Evolutionary conservation across 2,888 invertebrate species (phyloP).

Genomic region (Orchestes rusci): DNA sequence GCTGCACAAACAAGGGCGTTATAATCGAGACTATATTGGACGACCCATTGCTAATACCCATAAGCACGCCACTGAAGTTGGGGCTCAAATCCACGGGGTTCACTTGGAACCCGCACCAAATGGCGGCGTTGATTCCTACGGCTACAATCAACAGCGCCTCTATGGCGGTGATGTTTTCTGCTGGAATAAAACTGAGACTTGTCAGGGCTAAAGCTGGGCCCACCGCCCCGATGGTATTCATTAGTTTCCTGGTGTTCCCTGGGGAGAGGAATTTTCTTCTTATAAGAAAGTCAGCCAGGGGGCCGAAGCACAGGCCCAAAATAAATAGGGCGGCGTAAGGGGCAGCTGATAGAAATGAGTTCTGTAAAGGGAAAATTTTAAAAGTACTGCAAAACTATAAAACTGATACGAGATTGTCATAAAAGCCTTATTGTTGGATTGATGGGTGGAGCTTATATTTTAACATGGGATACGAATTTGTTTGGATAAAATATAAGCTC

Average conservation of each 20-base stretch:
- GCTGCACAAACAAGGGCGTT: constrained; percentile 65
- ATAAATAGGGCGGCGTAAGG: constrained; percentile 69
- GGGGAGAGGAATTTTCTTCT: constrained; percentile 36
- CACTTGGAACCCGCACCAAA: constrained; percentile 67
- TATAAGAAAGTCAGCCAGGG: constrained; percentile 55
- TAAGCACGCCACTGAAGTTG: constrained; percentile 73
- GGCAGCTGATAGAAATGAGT: constrained; percentile 60
- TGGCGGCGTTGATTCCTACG: constrained; percentile 68
- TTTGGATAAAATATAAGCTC: too few relatives aligned
- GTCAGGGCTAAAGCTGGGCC: constrained; percentile 38
- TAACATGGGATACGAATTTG: too few relatives aligned
- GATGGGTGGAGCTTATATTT: too few relatives aligned
- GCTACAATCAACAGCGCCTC: constrained; percentile 62
- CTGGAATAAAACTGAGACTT: constrained; percentile 30
- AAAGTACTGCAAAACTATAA: too few relatives aligned
- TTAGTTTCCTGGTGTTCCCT: constrained; percentile 48
- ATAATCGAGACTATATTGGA: constrained; percentile 73
- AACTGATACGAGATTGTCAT: too few relatives aligned
- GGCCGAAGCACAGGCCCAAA: constrained; percentile 63
- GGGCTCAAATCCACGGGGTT: constrained; percentile 82
- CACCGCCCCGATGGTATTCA: constrained; percentile 45
- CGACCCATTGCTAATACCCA: constrained; percentile 79
- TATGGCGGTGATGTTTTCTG: constrained; percentile 42
- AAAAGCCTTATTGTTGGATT: too few relatives aligned
- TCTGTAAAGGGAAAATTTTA: constrained; percentile 47